phyloP scores from a whole-genome alignment of 2,888 invertebrate species.

The Tipula unca region DNA sequence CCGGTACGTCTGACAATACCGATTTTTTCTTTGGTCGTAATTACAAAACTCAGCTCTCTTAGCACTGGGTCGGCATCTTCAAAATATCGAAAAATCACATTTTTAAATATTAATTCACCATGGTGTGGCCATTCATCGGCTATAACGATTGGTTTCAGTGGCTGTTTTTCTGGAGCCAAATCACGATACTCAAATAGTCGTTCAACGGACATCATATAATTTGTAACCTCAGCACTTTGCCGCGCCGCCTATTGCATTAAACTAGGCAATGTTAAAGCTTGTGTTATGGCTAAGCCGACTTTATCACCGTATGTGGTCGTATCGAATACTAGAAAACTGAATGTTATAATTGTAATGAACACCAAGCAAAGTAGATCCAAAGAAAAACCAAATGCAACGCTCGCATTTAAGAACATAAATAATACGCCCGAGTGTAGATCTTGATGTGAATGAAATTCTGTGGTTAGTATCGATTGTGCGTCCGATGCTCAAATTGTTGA shows the following conservation, averaged over 20 bases:
- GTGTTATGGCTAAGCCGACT: slow-evolving; percentile 48
- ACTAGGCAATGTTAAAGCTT: slow-evolving; percentile 44
- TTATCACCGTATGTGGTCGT: slow-evolving; percentile 35
- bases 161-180: slow-evolving; percentile 39
- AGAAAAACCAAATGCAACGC: slow-evolving; percentile 55
- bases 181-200: slow-evolving; percentile 57
- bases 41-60: slow-evolving; percentile 52
- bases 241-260: slow-evolving; percentile 62
- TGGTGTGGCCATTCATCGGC: slow-evolving; percentile 43
- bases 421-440: slow-evolving; percentile 58
- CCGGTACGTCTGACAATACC: slow-evolving; percentile 57
- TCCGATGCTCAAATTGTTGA: slow-evolving; percentile 64
- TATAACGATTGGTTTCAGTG: slow-evolving; percentile 27
- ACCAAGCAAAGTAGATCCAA: slow-evolving; percentile 55
- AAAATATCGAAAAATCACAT: slow-evolving; percentile 58
- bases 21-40: slow-evolving; percentile 49
- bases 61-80: slow-evolving; percentile 74
- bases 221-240: slow-evolving; percentile 61
- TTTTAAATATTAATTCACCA: slow-evolving; percentile 45
- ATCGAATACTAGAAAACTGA: slow-evolving; percentile 47
- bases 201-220: slow-evolving; percentile 62
- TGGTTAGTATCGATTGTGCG: slow-evolving; percentile 54
- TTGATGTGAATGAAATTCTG: slow-evolving; percentile 52
- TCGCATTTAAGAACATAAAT: slow-evolving; percentile 55
- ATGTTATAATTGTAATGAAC: slow-evolving; percentile 55